Evolutionary conservation across 1,140 invertebrate genomes (phyloP).

Genomic region (Oryctes rhinoceros): DNA sequence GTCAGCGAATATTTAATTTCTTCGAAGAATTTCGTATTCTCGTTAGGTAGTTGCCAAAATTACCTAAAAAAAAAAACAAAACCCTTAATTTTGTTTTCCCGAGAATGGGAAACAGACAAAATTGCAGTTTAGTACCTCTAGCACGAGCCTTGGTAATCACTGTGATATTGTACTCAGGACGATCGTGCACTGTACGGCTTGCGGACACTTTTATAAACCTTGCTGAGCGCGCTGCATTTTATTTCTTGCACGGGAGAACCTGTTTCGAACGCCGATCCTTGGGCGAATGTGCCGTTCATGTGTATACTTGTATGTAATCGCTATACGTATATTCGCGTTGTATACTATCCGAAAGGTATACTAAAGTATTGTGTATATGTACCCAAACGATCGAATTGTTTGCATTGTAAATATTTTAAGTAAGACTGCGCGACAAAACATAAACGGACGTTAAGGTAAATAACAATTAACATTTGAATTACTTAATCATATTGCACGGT

Average conservation of each 20-base stretch:
- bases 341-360: slow-evolving; percentile 17
- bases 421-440: slow-evolving; percentile 23
- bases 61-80: background rate
- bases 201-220: slow-evolving; percentile 46
- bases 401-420: slow-evolving; percentile 33
- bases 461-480: slow-evolving; percentile 35
- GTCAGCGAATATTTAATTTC: no score
- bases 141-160: slow-evolving; percentile 47
- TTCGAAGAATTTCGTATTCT: no score
- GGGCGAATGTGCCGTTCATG: background rate
- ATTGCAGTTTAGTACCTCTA: slow-evolving; percentile 44
- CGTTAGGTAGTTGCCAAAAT: no score
- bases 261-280: slow-evolving; percentile 16
- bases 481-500: slow-evolving; percentile 36
- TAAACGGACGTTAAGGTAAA: slow-evolving; percentile 25
- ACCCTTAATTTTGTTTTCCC: slow-evolving; percentile 21
- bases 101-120: slow-evolving; percentile 24
- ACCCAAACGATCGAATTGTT: background rate
- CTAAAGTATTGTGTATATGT: slow-evolving; percentile 1
- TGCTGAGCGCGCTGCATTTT: slow-evolving; percentile 36
- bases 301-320: background rate
- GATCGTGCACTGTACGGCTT: slow-evolving; percentile 42
- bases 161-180: slow-evolving; percentile 47
- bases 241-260: slow-evolving; percentile 31
- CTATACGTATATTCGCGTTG: background rate